Conservation (phyloP, 2,888 invertebrate species). For the Tigriopus californicus region DNA sequence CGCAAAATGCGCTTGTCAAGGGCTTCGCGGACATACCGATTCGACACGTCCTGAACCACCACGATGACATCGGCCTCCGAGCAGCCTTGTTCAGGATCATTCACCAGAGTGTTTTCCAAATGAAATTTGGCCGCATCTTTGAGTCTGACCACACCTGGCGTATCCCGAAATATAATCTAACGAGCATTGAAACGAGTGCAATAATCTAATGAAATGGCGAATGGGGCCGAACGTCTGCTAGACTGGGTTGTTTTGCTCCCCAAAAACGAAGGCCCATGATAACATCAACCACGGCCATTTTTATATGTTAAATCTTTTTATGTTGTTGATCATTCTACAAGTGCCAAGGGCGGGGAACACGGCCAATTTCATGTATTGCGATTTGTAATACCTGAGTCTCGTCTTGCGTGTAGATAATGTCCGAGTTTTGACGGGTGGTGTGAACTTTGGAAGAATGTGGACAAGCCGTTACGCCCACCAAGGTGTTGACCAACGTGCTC, state of each 20-base stretch:
- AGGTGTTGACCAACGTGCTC: constrained; percentile 32
- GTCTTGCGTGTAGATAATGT: constrained; percentile 24
- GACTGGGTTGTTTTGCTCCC: too few relatives aligned
- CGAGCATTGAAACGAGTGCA: neutral
- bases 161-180: neutral
- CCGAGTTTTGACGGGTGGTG: constrained; percentile 21
- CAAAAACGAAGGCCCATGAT: too few relatives aligned
- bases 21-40: neutral
- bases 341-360: too few relatives aligned
- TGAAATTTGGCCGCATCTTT: neutral
- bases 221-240: neutral
- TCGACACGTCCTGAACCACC: constrained; percentile 1
- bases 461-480: constrained; percentile 24
- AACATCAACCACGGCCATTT: too few relatives aligned
- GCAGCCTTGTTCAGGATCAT: neutral
- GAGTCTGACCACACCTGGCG: neutral
- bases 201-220: neutral
- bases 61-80: neutral
- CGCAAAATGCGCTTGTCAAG: neutral
- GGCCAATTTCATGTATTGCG: too few relatives aligned
- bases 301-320: too few relatives aligned
- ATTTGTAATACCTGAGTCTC: constrained; percentile 31
- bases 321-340: too few relatives aligned
- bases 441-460: constrained; percentile 12
- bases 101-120: neutral